Conservation (phyloP, 2,797 vertebrate genomes). For the Zenarchopterus dispar region DNA sequence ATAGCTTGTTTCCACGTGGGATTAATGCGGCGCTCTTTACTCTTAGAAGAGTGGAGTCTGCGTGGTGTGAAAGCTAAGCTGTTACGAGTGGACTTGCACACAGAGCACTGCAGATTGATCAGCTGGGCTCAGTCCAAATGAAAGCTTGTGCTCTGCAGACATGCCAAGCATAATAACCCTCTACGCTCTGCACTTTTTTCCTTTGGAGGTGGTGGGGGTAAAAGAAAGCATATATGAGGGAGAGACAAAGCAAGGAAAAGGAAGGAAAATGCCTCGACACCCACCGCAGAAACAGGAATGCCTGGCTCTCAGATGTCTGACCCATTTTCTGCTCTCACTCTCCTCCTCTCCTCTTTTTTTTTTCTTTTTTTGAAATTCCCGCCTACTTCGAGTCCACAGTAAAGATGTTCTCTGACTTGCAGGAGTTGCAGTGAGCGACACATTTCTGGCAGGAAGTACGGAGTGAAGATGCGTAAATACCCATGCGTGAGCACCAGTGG, state of each 20-base stretch:
- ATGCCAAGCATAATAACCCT: conserved; percentile 78
- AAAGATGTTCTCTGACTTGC: conserved; percentile 38
- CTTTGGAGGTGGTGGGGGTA: conserved; percentile 6
- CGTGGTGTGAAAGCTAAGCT: conserved; percentile 63
- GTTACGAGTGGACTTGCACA: conserved; percentile 35
- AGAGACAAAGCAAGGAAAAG: conserved; percentile 22
- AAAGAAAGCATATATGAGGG: conserved; percentile 8
- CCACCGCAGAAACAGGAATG: conserved; percentile 53
- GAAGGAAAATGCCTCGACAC: conserved; percentile 61
- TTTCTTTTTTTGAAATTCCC: conserved; percentile 34
- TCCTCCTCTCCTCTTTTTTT: conserved; percentile 18
- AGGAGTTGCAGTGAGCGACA: conserved; percentile 13
- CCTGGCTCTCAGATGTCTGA: conserved; percentile 74
- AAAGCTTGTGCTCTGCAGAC: conserved; percentile 68
- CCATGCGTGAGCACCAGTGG: not conserved
- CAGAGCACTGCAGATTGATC: conserved; percentile 72
- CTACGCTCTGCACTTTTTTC: conserved; percentile 57
- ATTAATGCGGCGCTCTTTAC: conserved; percentile 55
- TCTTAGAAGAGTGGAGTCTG: conserved; percentile 53
- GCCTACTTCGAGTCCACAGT: conserved; percentile 54
- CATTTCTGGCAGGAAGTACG: conserved; percentile 1
- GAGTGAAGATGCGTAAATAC: conserved; percentile 4
- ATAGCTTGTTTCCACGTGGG: conserved; percentile 52
- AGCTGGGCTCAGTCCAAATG: conserved; percentile 76
- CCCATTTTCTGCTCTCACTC: conserved; percentile 69